Percentiles rank a stretch among this genome's conserved stretches.
These are phyloP conservation scores for Frankliniella fusca DNA, from an alignment of 2,888 invertebrate species.

Conservation along the genomic window DNA sequence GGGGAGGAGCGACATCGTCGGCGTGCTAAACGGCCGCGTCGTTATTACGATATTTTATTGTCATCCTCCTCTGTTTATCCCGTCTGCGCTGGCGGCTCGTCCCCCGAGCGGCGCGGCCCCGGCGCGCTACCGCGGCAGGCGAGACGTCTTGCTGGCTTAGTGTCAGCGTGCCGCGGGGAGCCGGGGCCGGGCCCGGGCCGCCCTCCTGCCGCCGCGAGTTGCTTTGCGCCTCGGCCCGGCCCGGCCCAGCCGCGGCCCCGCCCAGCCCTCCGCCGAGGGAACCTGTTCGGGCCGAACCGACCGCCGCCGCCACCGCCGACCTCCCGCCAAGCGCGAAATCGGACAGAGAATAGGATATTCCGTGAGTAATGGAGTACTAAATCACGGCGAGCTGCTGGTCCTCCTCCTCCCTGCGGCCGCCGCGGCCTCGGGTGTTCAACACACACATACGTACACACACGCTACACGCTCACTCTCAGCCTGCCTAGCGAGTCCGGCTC, in stretches of 20 bases:
- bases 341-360: background rate
- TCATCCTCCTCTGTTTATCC: background rate
- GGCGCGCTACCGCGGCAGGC: background rate
- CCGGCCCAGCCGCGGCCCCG: background rate
- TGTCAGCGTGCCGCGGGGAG: background rate
- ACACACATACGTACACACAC: background rate
- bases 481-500: no score
- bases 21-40: no score
- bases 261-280: no score
- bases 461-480: no score
- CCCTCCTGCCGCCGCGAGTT: background rate
- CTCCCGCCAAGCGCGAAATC: background rate
- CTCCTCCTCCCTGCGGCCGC: background rate
- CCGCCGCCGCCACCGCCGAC: background rate
- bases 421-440: background rate
- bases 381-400: background rate
- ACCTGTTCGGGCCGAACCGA: no score
- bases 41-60: no score
- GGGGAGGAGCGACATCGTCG: no score
- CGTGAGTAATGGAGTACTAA: slow-evolving; percentile 7
- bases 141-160: background rate
- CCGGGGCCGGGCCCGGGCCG: background rate
- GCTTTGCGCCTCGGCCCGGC: background rate
- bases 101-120: background rate
- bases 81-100: background rate